Evolutionary conservation across 2,888 invertebrate genomes (phyloP), one percentile per base, ranked within the genome.

Genomic region (Cheiracanthium punctorium): DNA sequence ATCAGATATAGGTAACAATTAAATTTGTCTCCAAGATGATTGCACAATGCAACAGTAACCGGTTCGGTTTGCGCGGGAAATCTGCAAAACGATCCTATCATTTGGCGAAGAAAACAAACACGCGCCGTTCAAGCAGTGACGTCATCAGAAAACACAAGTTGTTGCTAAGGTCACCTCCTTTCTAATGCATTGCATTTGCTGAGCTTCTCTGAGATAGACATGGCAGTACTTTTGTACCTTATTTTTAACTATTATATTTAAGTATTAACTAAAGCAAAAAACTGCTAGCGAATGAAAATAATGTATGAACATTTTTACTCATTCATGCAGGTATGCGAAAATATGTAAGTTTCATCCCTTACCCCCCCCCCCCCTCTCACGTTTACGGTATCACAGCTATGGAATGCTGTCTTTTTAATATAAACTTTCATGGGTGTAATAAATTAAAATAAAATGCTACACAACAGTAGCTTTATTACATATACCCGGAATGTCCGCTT

Each of bases 151-250:
- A 76, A 82, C 82, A 76, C 79, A 85, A 85, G 84, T 79, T 74
- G 84, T 85, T 85, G 77, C 84, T 85, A 85, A 85, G 84, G 84
- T 85, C 84, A 85, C 84, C 84, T 85, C 79, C 74, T 85, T 85
- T 58, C 65, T 73, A 52, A 65, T 65, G 76, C 84, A n/a, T n/a
- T n/a, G n/a, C n/a, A 84, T 79, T 84, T 73, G 84, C 77, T 67
- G 72, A 65, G 82, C 82, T 82, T 82, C 76, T 76, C 29, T 32
- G 64, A 33, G 41, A 58, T 30, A 64, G n/a, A n/a, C 20, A 67
- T 17, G n/a, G 48, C 17, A 48, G 12, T 2, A 48, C 17, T 48
- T 48, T 48, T 48, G 12, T 37, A 12, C 12, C 37, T 37, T 12
- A n/a, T n/a, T n/a, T n/a, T n/a, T n/a, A n/a, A n/a, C n/a, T n/a